Conservation (phyloP, 1,140 invertebrate species). For the Meloidogyne chitwoodi region DNA sequence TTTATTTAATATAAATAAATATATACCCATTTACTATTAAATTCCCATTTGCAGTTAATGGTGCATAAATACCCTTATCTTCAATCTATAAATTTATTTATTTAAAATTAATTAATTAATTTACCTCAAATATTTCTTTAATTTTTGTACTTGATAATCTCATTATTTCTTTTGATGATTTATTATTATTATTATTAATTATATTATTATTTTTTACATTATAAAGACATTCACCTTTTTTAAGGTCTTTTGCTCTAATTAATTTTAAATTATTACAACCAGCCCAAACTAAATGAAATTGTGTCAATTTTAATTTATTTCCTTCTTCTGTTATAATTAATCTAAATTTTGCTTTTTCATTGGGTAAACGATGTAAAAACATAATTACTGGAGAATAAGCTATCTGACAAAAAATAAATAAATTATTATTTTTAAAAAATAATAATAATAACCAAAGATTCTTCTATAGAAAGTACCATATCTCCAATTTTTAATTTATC, state of each 20-base stretch:
- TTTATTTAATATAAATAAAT: background rate
- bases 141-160: background rate
- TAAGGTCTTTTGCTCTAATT: conserved; percentile 31
- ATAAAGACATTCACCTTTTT: conserved; percentile 37
- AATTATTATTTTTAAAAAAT: background rate
- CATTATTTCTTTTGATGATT: background rate
- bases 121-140: background rate
- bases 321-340: conserved; percentile 23
- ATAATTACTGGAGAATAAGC: conserved; percentile 42
- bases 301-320: conserved; percentile 32
- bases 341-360: conserved; percentile 28
- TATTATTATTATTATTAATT: background rate
- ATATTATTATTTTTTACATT: background rate
- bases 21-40: conserved; percentile 42
- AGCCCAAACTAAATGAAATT: conserved; percentile 34
- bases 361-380: conserved; percentile 39
- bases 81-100: background rate
- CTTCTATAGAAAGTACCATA: conserved; percentile 43
- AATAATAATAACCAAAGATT: conserved; percentile 18
- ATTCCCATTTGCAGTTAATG: conserved; percentile 44
- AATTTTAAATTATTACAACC: conserved; percentile 16
- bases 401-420: conserved; percentile 26
- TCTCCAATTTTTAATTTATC: conserved; percentile 40
- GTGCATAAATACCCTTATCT: conserved; percentile 42
- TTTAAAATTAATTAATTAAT: background rate